Conservation (phyloP, 2,113 vertebrate genomes). For the Merops nubicus region DNA sequence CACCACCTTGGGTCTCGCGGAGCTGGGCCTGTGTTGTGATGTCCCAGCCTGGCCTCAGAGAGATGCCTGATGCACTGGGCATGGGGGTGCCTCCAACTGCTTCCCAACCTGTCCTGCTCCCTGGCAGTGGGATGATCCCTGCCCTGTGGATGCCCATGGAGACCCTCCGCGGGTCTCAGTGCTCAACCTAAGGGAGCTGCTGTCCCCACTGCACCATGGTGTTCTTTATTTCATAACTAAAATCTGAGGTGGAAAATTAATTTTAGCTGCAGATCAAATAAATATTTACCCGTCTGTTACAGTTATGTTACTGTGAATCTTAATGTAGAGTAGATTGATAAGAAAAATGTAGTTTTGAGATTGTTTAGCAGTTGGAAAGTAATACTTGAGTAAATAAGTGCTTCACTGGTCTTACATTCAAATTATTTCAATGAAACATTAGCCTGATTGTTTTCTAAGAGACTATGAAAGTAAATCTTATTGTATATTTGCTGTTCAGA, state of each 20-base stretch:
- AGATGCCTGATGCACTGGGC: fast-evolving
- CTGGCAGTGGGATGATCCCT: too few species aligned
- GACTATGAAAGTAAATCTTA: background rate
- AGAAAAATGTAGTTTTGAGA: background rate
- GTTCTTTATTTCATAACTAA: background rate
- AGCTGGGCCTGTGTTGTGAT: background rate
- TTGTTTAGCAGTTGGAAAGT: background rate
- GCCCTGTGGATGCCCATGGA: too few species aligned
- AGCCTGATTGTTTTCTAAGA: background rate
- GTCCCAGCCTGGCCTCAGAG: background rate
- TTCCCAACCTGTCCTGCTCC: background rate
- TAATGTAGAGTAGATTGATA: background rate
- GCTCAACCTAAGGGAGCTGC: background rate
- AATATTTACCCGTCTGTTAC: background rate
- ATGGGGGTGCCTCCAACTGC: too few species aligned
- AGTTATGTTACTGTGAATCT: background rate
- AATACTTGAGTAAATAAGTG: background rate
- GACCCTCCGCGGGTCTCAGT: background rate
- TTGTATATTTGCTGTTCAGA: background rate
- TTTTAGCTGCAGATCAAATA: background rate
- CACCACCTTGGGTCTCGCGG: background rate
- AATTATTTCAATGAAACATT: background rate
- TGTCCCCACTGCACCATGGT: background rate
- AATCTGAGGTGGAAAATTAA: background rate
- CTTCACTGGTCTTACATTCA: background rate